Percentiles rank a stretch among this genome's conserved stretches.
phyloP scores from a whole-genome alignment of 1,140 invertebrate genomes.

The Euura lappo region DNA sequence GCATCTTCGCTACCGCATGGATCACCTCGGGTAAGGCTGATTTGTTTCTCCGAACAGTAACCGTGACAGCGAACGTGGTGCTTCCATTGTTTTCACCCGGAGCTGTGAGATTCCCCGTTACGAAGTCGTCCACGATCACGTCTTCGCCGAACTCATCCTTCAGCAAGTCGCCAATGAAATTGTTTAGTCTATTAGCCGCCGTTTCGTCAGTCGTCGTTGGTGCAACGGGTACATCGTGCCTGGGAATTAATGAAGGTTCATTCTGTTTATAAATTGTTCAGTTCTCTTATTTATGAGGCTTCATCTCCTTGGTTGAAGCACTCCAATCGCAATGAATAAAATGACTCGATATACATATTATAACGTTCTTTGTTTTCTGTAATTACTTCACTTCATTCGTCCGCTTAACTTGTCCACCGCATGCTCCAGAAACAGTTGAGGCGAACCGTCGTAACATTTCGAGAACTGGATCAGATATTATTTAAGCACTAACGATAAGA shows the following conservation, averaged over 20 bases:
- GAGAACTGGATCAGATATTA: too few species aligned
- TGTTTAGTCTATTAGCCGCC: background rate
- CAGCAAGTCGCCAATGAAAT: constrained; percentile 40
- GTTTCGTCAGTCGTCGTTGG: too few species aligned
- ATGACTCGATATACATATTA: too few species aligned
- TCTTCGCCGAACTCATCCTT: constrained; percentile 16
- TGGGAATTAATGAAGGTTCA: background rate
- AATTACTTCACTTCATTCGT: too few species aligned
- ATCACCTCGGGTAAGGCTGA: constrained; percentile 34
- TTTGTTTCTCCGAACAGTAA: constrained; percentile 31
- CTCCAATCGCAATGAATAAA: too few species aligned
- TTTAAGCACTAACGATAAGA: too few species aligned
- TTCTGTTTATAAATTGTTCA: background rate
- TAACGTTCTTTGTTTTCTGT: too few species aligned
- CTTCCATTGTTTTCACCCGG: constrained; percentile 69
- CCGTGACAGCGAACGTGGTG: constrained; percentile 57
- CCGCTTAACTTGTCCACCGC: too few species aligned
- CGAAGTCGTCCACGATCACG: constrained; percentile 21
- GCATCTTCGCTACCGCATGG: constrained; percentile 56
- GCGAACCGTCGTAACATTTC: too few species aligned
- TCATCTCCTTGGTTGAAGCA: too few species aligned
- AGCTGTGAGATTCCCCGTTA: constrained; percentile 40
- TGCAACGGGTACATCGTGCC: background rate
- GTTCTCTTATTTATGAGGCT: too few species aligned
- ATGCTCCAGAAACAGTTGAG: too few species aligned